Evolutionary conservation across 2,113 vertebrate species (phyloP).

Genomic region (Monarcha castaneiventris): DNA sequence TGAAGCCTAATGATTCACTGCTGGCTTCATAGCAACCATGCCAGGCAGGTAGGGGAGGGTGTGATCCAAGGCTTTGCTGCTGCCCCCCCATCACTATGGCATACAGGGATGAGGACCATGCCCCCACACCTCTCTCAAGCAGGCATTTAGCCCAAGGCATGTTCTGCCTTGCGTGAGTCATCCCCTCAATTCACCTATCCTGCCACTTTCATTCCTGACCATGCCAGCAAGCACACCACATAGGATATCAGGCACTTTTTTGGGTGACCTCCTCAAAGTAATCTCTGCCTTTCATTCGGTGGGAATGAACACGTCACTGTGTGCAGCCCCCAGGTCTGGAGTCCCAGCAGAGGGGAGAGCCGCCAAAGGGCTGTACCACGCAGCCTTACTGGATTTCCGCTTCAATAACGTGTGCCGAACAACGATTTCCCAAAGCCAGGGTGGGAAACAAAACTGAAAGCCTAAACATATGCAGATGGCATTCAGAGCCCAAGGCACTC

Average conservation of each 20-base stretch:
- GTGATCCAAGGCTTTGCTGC: not conserved
- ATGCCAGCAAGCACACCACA: accelerated
- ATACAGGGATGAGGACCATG: too few species aligned
- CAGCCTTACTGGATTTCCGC: not conserved
- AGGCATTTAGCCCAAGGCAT: accelerated
- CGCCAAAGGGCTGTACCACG: not conserved
- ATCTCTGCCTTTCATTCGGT: not conserved
- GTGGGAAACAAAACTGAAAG: conserved; percentile 49
- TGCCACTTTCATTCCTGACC: not conserved
- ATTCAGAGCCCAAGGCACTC: not conserved
- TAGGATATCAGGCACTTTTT: not conserved
- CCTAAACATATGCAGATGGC: conserved; percentile 51
- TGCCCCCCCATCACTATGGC: accelerated
- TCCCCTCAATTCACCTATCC: not conserved
- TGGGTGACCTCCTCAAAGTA: not conserved
- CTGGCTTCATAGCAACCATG: not conserved
- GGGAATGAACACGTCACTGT: accelerated
- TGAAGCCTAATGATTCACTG: not conserved
- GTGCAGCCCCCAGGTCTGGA: not conserved
- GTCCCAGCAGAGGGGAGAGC: not conserved
- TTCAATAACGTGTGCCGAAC: not conserved
- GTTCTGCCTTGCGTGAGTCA: not conserved
- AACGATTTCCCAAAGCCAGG: not conserved
- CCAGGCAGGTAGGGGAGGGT: not conserved
- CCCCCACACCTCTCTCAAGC: not conserved